Percentiles rank a stretch among this genome's conserved stretches.
Evolutionary conservation across 2,113 vertebrate genomes (phyloP).

Genomic region (Lepus europaeus): DNA sequence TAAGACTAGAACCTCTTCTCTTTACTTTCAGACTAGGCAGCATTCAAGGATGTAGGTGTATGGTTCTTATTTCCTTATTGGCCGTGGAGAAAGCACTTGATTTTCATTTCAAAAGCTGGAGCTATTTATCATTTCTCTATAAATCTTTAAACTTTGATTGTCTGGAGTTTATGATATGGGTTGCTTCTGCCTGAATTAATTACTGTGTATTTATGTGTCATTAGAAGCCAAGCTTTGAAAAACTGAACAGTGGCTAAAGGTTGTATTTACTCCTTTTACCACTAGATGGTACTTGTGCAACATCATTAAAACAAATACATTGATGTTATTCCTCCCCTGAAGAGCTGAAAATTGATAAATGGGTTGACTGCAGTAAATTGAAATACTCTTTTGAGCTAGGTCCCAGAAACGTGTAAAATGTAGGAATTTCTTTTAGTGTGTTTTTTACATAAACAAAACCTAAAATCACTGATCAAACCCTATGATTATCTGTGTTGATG

Average conservation of each 20-base stretch:
- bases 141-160: constrained; percentile 51
- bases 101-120: constrained; percentile 52
- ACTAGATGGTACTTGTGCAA: constrained; percentile 67
- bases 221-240: constrained; percentile 21
- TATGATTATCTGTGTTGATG: constrained; percentile 44
- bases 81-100: constrained; percentile 3
- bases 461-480: background rate
- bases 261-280: constrained; percentile 68
- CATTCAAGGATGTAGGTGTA: background rate
- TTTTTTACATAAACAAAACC: constrained; percentile 52
- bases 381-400: constrained; percentile 42
- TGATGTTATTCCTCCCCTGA: constrained; percentile 16
- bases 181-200: constrained; percentile 47
- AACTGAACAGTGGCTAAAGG: background rate
- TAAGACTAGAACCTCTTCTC: constrained; percentile 8
- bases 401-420: constrained; percentile 45
- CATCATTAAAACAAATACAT: constrained; percentile 1
- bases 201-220: background rate
- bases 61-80: background rate
- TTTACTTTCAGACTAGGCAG: background rate
- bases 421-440: constrained; percentile 27
- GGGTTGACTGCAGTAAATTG: background rate
- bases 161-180: background rate
- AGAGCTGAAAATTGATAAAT: constrained; percentile 53
- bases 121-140: background rate